A percentile compares a stretch with the other conserved stretches of the same genome.
Evolutionary conservation across 2,888 invertebrate genomes (phyloP).

Genomic region (Sarcophaga subvicina): DNA sequence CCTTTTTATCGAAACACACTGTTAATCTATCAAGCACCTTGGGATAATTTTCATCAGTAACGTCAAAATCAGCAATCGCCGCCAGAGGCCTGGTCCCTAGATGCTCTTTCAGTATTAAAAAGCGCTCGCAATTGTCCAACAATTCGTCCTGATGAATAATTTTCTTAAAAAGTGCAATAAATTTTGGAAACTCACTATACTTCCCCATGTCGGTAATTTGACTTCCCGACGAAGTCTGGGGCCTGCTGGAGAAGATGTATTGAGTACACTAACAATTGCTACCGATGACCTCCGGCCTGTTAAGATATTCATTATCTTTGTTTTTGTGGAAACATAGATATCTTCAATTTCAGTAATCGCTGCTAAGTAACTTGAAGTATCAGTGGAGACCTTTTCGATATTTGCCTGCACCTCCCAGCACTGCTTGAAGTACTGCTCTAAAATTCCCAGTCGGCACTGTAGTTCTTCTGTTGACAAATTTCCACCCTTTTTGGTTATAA

Average conservation of each 20-base stretch:
- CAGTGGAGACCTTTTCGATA: constrained; percentile 48
- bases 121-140: constrained; percentile 55
- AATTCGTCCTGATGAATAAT: constrained; percentile 64
- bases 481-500: constrained; percentile 47
- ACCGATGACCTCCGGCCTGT: too few relatives aligned
- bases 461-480: constrained; percentile 51
- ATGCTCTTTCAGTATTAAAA: constrained; percentile 49
- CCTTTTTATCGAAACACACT: constrained; percentile 64
- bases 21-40: constrained; percentile 62
- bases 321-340: too few relatives aligned
- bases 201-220: too few relatives aligned
- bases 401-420: constrained; percentile 56
- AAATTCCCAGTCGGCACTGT: constrained; percentile 65
- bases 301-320: too few relatives aligned
- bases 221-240: too few relatives aligned
- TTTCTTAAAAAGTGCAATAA: constrained; percentile 62
- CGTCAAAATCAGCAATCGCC: constrained; percentile 63
- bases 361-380: constrained; percentile 11
- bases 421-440: constrained; percentile 66
- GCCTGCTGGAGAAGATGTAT: too few relatives aligned
- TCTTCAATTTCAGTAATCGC: too few relatives aligned
- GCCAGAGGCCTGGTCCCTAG: constrained; percentile 47
- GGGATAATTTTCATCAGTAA: constrained; percentile 58
- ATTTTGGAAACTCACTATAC: too few relatives aligned
- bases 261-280: too few relatives aligned